These are phyloP conservation scores for Arenaria interpres DNA, from an alignment of 2,113 vertebrate species.

Conservation along the genomic window DNA sequence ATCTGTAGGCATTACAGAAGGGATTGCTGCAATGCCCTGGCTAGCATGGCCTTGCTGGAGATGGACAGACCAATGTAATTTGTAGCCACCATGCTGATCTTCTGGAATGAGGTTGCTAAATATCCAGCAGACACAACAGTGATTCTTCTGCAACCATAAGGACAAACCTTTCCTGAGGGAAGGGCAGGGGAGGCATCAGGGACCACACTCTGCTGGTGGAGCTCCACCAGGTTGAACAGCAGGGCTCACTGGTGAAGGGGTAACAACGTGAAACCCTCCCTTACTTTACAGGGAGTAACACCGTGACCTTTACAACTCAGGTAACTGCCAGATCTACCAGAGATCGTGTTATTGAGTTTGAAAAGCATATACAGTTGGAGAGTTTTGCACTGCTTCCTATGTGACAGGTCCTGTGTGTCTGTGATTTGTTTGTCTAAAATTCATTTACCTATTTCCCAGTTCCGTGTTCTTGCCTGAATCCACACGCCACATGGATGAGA, in stretches of 20 bases:
- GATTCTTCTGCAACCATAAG: background rate
- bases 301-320: background rate
- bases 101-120: background rate
- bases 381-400: background rate
- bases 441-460: background rate
- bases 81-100: background rate
- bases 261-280: background rate
- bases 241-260: fast-evolving
- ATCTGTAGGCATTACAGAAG: fast-evolving
- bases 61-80: background rate
- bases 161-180: background rate
- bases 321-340: background rate
- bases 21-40: background rate
- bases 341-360: background rate
- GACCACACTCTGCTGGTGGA: background rate
- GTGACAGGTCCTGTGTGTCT: background rate
- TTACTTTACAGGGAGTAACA: background rate
- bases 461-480: background rate
- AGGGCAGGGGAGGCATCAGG: background rate
- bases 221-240: background rate
- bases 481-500: background rate
- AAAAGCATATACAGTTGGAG: background rate
- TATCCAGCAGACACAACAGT: background rate
- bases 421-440: background rate
- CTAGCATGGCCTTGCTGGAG: background rate